phyloP scores from a whole-genome alignment of 2,888 invertebrate genomes.

The Xylota sylvarum region DNA sequence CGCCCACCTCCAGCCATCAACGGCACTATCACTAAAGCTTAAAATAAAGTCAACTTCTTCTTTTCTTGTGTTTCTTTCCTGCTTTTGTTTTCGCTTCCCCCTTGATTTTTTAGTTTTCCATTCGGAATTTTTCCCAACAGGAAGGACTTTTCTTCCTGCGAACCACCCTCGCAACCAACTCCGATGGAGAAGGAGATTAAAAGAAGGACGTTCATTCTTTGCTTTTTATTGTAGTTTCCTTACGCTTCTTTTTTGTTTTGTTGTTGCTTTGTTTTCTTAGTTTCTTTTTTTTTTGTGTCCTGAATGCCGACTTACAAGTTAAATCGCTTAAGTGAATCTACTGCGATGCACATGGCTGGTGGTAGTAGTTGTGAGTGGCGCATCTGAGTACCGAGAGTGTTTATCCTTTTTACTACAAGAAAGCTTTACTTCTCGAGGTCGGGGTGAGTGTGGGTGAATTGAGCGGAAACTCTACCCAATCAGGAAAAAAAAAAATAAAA shows the following conservation, averaged over 20 bases:
- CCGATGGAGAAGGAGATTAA: slow-evolving; percentile 34
- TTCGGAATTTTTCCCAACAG: slow-evolving; percentile 41
- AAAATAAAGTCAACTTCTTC: slow-evolving; percentile 67
- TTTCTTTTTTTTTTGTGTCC: not conserved
- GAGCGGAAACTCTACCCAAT: slow-evolving; percentile 74
- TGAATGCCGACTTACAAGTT: slow-evolving; percentile 60
- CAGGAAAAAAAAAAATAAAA: slow-evolving; percentile 59
- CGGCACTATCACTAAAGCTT: slow-evolving; percentile 58
- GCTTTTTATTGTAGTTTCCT: slow-evolving; percentile 64
- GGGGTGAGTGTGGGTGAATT: slow-evolving; percentile 52
- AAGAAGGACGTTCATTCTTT: slow-evolving; percentile 66
- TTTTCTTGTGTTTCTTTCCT: slow-evolving; percentile 52
- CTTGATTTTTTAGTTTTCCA: not conserved
- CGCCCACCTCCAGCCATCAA: slow-evolving; percentile 21
- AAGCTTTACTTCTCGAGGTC: slow-evolving; percentile 48
- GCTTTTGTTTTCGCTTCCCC: slow-evolving; percentile 41
- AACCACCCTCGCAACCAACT: not conserved
- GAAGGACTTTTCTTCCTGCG: slow-evolving; percentile 64
- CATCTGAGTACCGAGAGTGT: slow-evolving; percentile 53
- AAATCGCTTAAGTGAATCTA: slow-evolving; percentile 71
- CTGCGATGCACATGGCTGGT: slow-evolving; percentile 57
- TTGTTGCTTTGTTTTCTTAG: slow-evolving; percentile 24
- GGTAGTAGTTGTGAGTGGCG: slow-evolving; percentile 12
- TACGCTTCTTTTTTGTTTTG: slow-evolving; percentile 9
- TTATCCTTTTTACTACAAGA: slow-evolving; percentile 62